A percentile compares a stretch with the other conserved stretches of the same genome.
These are phyloP conservation scores for Junonia oenone DNA, from an alignment of 2,888 invertebrate genomes.

Conservation along the genomic window DNA sequence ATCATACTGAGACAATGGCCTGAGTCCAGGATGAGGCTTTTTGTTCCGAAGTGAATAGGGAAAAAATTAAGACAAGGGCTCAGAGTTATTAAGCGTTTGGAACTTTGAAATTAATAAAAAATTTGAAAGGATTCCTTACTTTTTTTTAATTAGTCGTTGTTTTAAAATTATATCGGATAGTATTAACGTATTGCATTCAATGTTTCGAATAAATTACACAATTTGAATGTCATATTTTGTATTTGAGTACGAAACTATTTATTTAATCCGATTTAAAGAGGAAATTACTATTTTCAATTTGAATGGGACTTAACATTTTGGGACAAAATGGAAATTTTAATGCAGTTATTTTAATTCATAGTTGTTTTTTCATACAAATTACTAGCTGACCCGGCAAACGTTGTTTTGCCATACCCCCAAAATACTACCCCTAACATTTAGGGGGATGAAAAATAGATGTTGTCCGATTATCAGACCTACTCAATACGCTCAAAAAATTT, in stretches of 20 bases:
- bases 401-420: too few species aligned
- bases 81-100: constrained; percentile 25
- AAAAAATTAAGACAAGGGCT: constrained; percentile 18
- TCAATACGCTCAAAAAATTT: too few species aligned
- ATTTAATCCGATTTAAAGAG: neutral
- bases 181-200: neutral
- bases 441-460: too few species aligned
- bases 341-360: too few species aligned
- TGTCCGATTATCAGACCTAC: too few species aligned
- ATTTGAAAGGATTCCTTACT: neutral
- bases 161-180: neutral
- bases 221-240: neutral
- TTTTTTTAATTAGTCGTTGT: neutral
- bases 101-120: neutral
- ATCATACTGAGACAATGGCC: constrained; percentile 23
- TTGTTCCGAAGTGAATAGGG: constrained; percentile 19
- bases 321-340: neutral
- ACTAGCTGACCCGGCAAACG: too few species aligned
- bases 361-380: neutral
- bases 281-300: neutral
- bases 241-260: neutral
- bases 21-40: constrained; percentile 22
- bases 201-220: neutral
- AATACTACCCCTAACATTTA: too few species aligned
- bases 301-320: neutral